phyloP scores from a whole-genome alignment of 1,140 invertebrate species.

The Neuroterus valhalla region DNA sequence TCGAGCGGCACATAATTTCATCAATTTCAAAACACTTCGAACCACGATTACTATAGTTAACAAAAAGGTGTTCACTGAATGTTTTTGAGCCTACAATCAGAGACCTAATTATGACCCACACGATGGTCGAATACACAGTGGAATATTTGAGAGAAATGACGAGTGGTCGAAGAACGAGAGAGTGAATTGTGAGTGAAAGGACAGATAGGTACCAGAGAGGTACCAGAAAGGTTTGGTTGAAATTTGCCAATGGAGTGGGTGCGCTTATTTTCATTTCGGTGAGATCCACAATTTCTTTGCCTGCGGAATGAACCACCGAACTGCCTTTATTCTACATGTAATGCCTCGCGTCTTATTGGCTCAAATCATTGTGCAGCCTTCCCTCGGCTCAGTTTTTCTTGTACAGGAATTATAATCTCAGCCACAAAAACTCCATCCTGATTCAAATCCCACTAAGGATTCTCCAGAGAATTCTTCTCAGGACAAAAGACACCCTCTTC shows the following conservation, averaged over 20 bases:
- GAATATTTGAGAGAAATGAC: conserved; percentile 38
- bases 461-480: conserved; percentile 6
- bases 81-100: conserved; percentile 15
- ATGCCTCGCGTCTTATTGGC: conserved; percentile 16
- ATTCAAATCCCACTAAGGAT: background rate
- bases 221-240: background rate
- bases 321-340: conserved; percentile 21
- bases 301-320: background rate
- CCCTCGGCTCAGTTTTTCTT: conserved; percentile 6
- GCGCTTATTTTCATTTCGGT: conserved; percentile 13
- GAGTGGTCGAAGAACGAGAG: no score
- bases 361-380: conserved; percentile 6
- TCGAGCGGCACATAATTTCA: background rate
- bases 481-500: background rate
- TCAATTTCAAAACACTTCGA: background rate
- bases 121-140: conserved; percentile 36
- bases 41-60: conserved; percentile 17
- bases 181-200: background rate
- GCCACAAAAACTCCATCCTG: conserved; percentile 14
- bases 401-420: conserved; percentile 22
- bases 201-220: background rate
- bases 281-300: conserved; percentile 1
- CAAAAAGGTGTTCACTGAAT: conserved; percentile 9
- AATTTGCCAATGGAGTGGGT: conserved; percentile 19
- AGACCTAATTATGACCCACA: conserved; percentile 9